Percentiles rank a stretch among this genome's conserved stretches.
Conservation (phyloP, 2,888 invertebrate genomes). For the Erebia epiphron region DNA sequence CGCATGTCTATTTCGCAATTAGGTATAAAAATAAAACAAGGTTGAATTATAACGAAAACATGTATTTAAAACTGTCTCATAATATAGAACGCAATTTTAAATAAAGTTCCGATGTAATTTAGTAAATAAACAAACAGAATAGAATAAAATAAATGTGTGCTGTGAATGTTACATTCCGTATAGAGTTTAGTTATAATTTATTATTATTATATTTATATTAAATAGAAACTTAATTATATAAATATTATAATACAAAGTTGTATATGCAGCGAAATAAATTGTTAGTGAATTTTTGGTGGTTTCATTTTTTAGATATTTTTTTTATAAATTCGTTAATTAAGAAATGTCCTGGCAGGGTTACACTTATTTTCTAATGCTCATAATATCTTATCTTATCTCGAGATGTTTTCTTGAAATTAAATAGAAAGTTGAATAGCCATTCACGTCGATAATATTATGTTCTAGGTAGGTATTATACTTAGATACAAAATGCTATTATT, state of each 20-base stretch:
- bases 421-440: too few species aligned
- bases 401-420: too few species aligned
- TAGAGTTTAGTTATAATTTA: constrained; percentile 38
- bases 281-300: constrained; percentile 33
- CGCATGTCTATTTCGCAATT: neutral
- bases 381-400: too few species aligned
- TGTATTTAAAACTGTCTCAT: neutral
- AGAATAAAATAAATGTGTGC: constrained; percentile 40
- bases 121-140: neutral
- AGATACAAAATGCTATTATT: too few species aligned
- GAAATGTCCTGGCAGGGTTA: too few species aligned
- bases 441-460: too few species aligned
- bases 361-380: too few species aligned
- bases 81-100: constrained; percentile 9
- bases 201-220: constrained; percentile 31
- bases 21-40: neutral
- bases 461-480: too few species aligned
- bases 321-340: too few species aligned
- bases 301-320: constrained; percentile 7
- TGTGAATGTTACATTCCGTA: constrained; percentile 47
- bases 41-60: neutral
- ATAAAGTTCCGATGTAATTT: neutral
- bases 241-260: constrained; percentile 34
- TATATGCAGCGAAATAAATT: constrained; percentile 39
- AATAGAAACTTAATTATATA: constrained; percentile 8